Evolutionary conservation across 2,888 invertebrate species (phyloP).

Genomic region (Cheilosia impressa): DNA sequence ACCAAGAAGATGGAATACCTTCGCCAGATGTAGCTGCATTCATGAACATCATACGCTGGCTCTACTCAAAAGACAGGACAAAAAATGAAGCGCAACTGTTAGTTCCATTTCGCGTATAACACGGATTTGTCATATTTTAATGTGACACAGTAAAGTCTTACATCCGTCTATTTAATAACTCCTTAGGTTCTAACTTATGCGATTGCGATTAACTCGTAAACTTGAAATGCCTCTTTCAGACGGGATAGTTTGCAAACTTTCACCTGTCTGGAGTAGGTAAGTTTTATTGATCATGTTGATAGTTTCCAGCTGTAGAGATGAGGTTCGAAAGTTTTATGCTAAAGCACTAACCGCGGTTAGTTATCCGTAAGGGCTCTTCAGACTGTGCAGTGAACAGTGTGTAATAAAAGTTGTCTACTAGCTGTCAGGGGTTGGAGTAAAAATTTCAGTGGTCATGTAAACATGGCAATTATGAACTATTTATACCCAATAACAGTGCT

Average conservation of each 20-base stretch:
- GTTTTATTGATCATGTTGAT: slow-evolving; percentile 63
- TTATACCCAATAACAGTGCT: too few relatives aligned
- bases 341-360: slow-evolving; percentile 4
- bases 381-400: slow-evolving; percentile 4
- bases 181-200: slow-evolving; percentile 21
- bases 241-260: slow-evolving; percentile 53
- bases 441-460: too few relatives aligned
- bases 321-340: slow-evolving; percentile 17
- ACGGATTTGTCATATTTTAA: slow-evolving; percentile 66
- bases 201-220: slow-evolving; percentile 56
- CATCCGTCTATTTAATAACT: slow-evolving; percentile 24
- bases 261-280: slow-evolving; percentile 44
- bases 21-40: slow-evolving; percentile 25
- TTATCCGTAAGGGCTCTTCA: neutral
- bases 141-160: slow-evolving; percentile 66
- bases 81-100: slow-evolving; percentile 10
- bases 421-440: too few relatives aligned
- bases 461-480: too few relatives aligned
- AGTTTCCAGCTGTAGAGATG: slow-evolving; percentile 40
- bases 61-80: slow-evolving; percentile 1
- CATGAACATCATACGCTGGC: slow-evolving; percentile 25
- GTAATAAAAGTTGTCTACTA: neutral
- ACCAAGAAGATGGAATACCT: slow-evolving; percentile 37
- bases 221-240: slow-evolving; percentile 42
- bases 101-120: slow-evolving; percentile 37